Evolutionary conservation across 1,140 invertebrate genomes (phyloP), one percentile per base, ranked within the genome.

Genomic region (Ditylenchus dipsaci): DNA sequence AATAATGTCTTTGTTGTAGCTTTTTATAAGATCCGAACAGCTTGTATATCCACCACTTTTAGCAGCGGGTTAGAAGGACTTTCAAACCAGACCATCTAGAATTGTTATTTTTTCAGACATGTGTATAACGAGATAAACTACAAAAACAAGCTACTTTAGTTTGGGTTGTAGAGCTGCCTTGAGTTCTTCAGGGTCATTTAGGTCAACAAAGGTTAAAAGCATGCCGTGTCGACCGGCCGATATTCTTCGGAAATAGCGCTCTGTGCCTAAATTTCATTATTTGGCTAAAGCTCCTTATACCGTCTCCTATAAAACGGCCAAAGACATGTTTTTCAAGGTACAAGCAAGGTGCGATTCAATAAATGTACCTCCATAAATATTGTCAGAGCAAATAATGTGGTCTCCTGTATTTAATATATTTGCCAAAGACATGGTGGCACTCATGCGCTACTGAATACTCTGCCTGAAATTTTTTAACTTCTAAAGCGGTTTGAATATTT

Each of bases 61-160:
- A 98, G 83, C 0, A 91, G 86, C 0, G 95, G 96, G 87, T 99
- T 99, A n/a, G 95, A 95, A 1, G 95, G 95, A 0, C 91, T 91
- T 85, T 99, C 96, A 61, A 97, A 85, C 94, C 95, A 99, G 21
- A 97, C 86, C 85, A 97, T 90, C 68, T 68, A n/a, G 23, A 69
- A 59, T 15, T 5, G 3, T 53, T 53, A 53, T 26, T 53, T 7
- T 53, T 53, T 7, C 8, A 7, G 15, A 19, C 8, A 45, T 33
- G 87, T 5, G 59, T 33, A 30, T 13, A 90, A 92, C 73, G 11
- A 87, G 86, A 1, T 19, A 71, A 72, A 0, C n/a, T 63, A 11
- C 11, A 58, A 56, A 19, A 11, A 30, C 9, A 65, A 56, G 19
- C 15, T 27, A 68, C 90, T 87, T 91, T 95, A 1, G 93, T 96